Evolutionary conservation across 2,797 vertebrate species (phyloP).

Genomic region (Botia almorhae): DNA sequence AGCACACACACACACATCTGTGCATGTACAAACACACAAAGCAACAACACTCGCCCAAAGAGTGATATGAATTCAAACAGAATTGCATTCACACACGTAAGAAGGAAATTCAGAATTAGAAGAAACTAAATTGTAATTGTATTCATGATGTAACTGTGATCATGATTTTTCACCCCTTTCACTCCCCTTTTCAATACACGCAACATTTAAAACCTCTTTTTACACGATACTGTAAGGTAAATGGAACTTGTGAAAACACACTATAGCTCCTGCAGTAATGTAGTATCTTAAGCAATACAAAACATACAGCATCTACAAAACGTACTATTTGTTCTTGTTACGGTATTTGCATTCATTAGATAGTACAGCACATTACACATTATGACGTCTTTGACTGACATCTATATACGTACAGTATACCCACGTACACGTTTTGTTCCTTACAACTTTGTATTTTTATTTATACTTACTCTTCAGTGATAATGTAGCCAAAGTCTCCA

Average conservation of each 20-base stretch:
- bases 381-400: neutral
- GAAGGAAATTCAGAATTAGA: slow-evolving; percentile 14
- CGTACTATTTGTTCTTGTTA: neutral
- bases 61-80: slow-evolving; percentile 22
- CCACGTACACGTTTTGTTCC: neutral
- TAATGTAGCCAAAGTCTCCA: slow-evolving; percentile 87
- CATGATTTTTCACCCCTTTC: slow-evolving; percentile 4
- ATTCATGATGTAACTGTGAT: slow-evolving; percentile 6
- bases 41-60: neutral
- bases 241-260: neutral
- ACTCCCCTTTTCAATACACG: slow-evolving; percentile 4
- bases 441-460: slow-evolving; percentile 23
- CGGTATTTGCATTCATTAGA: neutral
- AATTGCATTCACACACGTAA: neutral
- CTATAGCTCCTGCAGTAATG: too few relatives aligned
- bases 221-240: slow-evolving; percentile 12
- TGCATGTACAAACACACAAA: slow-evolving; percentile 19
- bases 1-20: too few relatives aligned
- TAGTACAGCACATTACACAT: neutral
- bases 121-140: neutral
- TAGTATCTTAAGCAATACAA: too few relatives aligned
- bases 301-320: neutral
- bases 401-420: neutral
- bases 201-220: slow-evolving; percentile 12
- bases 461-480: slow-evolving; percentile 88